A percentile compares a stretch with the other conserved stretches of the same genome.
Evolutionary conservation across 2,113 vertebrate species (phyloP).

Genomic region (Pachypanchax playfairii): DNA sequence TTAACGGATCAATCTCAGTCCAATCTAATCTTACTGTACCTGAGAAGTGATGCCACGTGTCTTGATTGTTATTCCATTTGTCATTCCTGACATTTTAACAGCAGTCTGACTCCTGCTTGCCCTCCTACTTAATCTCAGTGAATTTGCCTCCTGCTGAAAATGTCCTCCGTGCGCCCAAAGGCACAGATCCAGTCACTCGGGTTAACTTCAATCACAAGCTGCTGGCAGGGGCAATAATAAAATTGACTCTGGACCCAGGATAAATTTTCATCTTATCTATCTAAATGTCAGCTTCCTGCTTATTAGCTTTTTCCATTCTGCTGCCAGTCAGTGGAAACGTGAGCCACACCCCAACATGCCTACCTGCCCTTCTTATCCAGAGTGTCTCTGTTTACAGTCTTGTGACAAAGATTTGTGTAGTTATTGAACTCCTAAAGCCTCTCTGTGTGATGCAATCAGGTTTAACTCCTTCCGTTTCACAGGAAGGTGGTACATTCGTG

Average conservation of each 20-base stretch:
- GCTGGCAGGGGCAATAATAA: slow-evolving; percentile 72
- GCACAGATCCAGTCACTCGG: slow-evolving; percentile 49
- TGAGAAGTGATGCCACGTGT: slow-evolving; percentile 50
- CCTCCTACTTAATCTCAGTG: slow-evolving; percentile 72
- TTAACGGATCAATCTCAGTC: slow-evolving; percentile 48
- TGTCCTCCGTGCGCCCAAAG: slow-evolving; percentile 65
- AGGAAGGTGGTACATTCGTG: slow-evolving; percentile 78
- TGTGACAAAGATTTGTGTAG: no score
- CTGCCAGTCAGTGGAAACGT: slow-evolving; percentile 72
- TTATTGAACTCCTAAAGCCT: no score
- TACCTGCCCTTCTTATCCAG: no score
- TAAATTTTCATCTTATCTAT: slow-evolving; percentile 77
- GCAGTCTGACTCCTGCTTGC: slow-evolving; percentile 70
- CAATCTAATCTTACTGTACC: slow-evolving; percentile 57
- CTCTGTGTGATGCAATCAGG: slow-evolving; percentile 13
- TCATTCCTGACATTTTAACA: slow-evolving; percentile 79
- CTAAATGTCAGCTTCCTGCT: slow-evolving; percentile 80
- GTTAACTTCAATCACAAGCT: slow-evolving; percentile 65
- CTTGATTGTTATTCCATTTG: slow-evolving; percentile 67
- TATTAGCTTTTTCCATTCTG: slow-evolving; percentile 70
- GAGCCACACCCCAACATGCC: slow-evolving; percentile 24
- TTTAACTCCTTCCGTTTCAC: slow-evolving; percentile 13
- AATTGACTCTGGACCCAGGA: slow-evolving; percentile 67
- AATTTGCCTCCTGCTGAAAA: slow-evolving; percentile 68
- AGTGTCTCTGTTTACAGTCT: no score